Evolutionary conservation across 2,888 invertebrate genomes (phyloP).

Genomic region (Platerodrilus igneus): DNA sequence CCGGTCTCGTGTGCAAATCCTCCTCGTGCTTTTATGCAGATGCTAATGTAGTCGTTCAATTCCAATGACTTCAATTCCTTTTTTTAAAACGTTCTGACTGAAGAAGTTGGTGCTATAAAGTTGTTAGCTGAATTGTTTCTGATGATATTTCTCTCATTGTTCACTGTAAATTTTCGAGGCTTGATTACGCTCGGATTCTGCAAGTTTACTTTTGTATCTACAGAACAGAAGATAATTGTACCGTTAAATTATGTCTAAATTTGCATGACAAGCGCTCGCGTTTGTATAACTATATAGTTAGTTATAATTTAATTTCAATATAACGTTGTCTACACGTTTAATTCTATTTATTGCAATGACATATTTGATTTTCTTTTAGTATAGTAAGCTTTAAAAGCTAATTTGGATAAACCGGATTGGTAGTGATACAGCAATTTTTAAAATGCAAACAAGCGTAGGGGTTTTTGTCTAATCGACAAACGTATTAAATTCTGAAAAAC

Average conservation of each 20-base stretch:
- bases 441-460: too few species aligned
- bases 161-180: conserved; percentile 20
- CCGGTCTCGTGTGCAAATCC: too few species aligned
- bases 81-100: conserved; percentile 20
- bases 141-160: conserved; percentile 21
- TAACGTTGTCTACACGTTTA: conserved; percentile 42
- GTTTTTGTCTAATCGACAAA: too few species aligned
- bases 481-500: too few species aligned
- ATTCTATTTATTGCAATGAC: conserved; percentile 44
- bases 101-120: conserved; percentile 23
- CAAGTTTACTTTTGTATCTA: conserved; percentile 30
- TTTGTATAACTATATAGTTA: conserved; percentile 38
- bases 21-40: conserved; percentile 29
- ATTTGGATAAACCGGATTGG: too few species aligned
- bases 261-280: conserved; percentile 40
- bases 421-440: too few species aligned
- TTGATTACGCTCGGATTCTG: conserved; percentile 25
- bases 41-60: conserved; percentile 23
- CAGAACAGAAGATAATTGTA: conserved; percentile 33
- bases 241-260: conserved; percentile 40
- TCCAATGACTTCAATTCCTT: conserved; percentile 17
- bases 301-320: conserved; percentile 43
- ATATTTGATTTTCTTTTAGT: conserved; percentile 44
- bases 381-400: too few species aligned
- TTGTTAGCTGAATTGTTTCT: conserved; percentile 24